These are phyloP conservation scores for Rallus crepitans DNA, from an alignment of 2,797 vertebrate genomes.

Conservation along the genomic window DNA sequence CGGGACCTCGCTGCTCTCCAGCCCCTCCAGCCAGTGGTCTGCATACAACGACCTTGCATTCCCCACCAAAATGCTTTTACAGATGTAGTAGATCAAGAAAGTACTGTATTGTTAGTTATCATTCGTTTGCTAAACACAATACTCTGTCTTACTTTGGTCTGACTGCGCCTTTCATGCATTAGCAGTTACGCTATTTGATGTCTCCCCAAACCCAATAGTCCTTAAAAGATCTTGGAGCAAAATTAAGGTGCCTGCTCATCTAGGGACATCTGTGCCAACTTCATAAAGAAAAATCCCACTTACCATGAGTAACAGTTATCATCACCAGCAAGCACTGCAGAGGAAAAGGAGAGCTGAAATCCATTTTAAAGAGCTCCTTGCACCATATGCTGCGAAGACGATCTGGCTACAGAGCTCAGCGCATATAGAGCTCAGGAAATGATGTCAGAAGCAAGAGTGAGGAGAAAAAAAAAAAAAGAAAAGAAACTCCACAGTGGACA, in stretches of 20 bases:
- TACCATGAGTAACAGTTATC: constrained; percentile 66
- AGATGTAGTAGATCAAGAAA: background rate
- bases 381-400: constrained; percentile 54
- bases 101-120: background rate
- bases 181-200: background rate
- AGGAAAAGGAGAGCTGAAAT: constrained; percentile 54
- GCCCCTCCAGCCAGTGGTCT: background rate
- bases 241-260: constrained; percentile 20
- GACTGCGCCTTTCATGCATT: constrained; percentile 40
- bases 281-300: constrained; percentile 61
- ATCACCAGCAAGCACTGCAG: constrained; percentile 58
- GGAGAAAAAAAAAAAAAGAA: constrained; percentile 36
- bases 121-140: background rate
- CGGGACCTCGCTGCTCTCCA: background rate
- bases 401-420: constrained; percentile 57
- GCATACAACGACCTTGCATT: accelerated
- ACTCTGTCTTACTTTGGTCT: constrained; percentile 8
- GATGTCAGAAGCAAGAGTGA: constrained; percentile 70
- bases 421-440: constrained; percentile 66
- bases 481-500: constrained; percentile 59
- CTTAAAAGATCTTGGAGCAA: constrained; percentile 14
- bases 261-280: constrained; percentile 8
- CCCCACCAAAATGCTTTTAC: background rate
- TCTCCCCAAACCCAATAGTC: background rate
- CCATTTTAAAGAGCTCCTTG: constrained; percentile 72